Evolutionary conservation across 2,888 invertebrate species (phyloP).

Genomic region (Zaprionus bogoriensis): DNA sequence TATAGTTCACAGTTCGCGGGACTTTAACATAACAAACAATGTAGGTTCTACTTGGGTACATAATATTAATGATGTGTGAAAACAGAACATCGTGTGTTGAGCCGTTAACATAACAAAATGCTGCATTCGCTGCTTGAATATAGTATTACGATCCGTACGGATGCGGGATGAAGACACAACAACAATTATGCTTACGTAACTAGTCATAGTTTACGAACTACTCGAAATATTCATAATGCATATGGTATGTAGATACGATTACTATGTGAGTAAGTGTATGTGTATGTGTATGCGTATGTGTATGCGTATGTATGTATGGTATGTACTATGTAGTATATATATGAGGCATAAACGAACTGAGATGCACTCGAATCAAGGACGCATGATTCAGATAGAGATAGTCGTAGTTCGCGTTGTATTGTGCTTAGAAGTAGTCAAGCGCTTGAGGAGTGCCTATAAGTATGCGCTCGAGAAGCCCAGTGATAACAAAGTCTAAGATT

Average conservation of each 20-base stretch:
- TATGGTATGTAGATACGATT: too few species aligned
- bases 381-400: conserved; percentile 10
- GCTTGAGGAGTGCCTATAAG: conserved; percentile 8
- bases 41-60: conserved; percentile 12
- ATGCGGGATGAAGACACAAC: conserved; percentile 66
- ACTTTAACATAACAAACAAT: conserved; percentile 9
- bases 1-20: neutral
- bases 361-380: conserved; percentile 18
- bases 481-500: conserved; percentile 47
- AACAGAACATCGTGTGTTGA: conserved; percentile 51
- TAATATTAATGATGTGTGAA: conserved; percentile 11
- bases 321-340: neutral
- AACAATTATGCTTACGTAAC: conserved; percentile 55
- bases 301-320: conserved; percentile 3
- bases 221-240: conserved; percentile 29
- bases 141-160: conserved; percentile 33
- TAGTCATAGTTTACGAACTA: conserved; percentile 34
- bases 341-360: conserved; percentile 22
- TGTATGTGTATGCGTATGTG: conserved; percentile 3
- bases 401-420: conserved; percentile 4
- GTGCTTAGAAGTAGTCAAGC: conserved; percentile 31
- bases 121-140: conserved; percentile 25
- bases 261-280: conserved; percentile 8
- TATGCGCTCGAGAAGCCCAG: conserved; percentile 26
- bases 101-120: conserved; percentile 57